Conservation (phyloP, 2,113 vertebrate species). For the Onychorhynchus coronatus region DNA sequence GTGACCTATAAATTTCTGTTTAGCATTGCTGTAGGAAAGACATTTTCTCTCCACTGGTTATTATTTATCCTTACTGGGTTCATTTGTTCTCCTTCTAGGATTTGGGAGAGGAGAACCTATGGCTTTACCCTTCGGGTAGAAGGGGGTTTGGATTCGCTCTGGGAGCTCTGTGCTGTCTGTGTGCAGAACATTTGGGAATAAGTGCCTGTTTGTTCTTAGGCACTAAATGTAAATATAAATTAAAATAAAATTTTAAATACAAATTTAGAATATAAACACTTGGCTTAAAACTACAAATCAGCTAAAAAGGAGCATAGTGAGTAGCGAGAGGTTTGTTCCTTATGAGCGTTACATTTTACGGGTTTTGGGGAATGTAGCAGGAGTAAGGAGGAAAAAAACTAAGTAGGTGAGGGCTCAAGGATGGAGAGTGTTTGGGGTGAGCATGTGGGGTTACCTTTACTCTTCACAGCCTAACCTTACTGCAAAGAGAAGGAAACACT, state of each 20-base stretch:
- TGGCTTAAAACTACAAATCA: not conserved
- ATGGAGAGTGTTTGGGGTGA: not conserved
- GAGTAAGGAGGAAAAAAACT: not conserved
- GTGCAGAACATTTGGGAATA: not conserved
- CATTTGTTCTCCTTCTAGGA: not conserved
- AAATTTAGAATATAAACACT: not conserved
- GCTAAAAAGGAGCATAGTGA: rapidly evolving
- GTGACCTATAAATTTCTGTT: constrained; percentile 2
- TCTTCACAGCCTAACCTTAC: not conserved
- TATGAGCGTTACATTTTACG: not conserved
- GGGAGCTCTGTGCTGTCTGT: not conserved
- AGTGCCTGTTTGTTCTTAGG: not conserved
- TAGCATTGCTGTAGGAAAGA: constrained; percentile 14
- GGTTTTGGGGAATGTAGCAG: not conserved
- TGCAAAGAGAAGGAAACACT: not conserved
- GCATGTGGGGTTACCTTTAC: not conserved
- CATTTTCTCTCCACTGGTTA: not conserved
- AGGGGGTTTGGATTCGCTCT: not conserved
- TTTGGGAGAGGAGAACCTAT: not conserved
- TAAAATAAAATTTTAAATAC: not conserved
- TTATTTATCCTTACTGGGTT: not conserved
- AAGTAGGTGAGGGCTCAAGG: not conserved
- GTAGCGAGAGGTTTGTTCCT: not conserved
- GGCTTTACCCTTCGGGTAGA: not conserved
- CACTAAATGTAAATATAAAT: not conserved